Percentiles rank a stretch among this genome's conserved stretches.
Evolutionary conservation across 2,888 invertebrate species (phyloP).

Genomic region (Tinea semifulvella): DNA sequence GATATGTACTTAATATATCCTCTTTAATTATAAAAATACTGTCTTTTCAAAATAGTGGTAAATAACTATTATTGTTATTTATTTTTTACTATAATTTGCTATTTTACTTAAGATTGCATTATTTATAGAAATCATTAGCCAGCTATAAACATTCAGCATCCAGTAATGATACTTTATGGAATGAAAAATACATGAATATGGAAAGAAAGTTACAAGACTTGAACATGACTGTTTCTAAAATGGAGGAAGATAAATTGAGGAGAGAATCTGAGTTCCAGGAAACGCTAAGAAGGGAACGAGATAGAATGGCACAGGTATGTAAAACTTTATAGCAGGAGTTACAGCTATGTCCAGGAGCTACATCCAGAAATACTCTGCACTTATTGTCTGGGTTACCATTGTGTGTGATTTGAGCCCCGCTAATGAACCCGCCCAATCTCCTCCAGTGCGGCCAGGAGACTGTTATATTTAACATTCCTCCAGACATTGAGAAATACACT

Average conservation of each 20-base stretch:
- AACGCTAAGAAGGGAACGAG: slow-evolving; percentile 45
- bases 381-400: neutral
- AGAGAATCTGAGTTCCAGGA: slow-evolving; percentile 47
- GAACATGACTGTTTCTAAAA: slow-evolving; percentile 36
- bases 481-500: no score
- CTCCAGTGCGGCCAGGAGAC: no score
- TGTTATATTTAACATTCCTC: no score
- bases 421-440: no score
- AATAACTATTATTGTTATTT: no score
- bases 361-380: no score
- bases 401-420: neutral
- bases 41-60: no score
- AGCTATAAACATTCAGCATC: slow-evolving; percentile 38
- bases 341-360: no score
- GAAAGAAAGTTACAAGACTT: slow-evolving; percentile 50
- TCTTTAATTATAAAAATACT: no score
- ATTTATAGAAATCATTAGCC: slow-evolving; percentile 37
- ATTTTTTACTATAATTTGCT: no score
- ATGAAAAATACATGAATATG: slow-evolving; percentile 47
- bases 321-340: neutral
- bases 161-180: slow-evolving; percentile 49
- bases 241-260: slow-evolving; percentile 49
- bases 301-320: slow-evolving; percentile 40
- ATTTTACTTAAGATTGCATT: no score
- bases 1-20: no score